These are phyloP conservation scores for Naja naja DNA, from an alignment of 2,113 vertebrate species.

Conservation along the genomic window DNA sequence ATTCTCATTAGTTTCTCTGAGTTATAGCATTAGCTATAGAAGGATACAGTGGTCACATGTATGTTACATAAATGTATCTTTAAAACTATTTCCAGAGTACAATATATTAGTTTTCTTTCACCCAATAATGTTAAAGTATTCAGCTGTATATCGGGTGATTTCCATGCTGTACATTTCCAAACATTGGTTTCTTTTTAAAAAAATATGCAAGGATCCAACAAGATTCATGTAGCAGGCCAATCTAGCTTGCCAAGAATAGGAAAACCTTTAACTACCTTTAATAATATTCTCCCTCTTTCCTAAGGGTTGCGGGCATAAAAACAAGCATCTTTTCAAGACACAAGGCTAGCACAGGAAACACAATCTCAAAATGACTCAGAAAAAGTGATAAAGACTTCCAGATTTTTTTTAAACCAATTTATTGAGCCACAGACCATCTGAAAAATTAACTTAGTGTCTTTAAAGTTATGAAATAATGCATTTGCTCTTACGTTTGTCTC, in stretches of 20 bases:
- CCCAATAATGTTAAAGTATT: background rate
- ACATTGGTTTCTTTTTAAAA: background rate
- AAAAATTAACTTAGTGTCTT: background rate
- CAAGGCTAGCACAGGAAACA: background rate
- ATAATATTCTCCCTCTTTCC: background rate
- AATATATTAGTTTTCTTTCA: background rate
- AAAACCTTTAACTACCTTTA: background rate
- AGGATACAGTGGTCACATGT: background rate
- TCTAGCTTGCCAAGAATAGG: background rate
- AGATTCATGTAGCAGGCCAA: background rate
- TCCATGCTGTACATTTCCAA: background rate
- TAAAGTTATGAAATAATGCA: background rate
- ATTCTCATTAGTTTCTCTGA: background rate
- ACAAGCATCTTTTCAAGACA: background rate
- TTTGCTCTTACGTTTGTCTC: background rate
- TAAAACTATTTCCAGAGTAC: background rate
- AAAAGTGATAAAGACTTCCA: background rate
- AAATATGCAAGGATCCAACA: background rate
- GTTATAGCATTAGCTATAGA: background rate
- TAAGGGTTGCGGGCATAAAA: background rate
- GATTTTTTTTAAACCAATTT: background rate
- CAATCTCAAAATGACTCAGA: background rate
- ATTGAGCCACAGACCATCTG: background rate
- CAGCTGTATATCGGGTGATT: background rate
- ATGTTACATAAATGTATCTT: background rate